phyloP scores from a whole-genome alignment of 1,140 invertebrate genomes.

The Rhizoglyphus robini region DNA sequence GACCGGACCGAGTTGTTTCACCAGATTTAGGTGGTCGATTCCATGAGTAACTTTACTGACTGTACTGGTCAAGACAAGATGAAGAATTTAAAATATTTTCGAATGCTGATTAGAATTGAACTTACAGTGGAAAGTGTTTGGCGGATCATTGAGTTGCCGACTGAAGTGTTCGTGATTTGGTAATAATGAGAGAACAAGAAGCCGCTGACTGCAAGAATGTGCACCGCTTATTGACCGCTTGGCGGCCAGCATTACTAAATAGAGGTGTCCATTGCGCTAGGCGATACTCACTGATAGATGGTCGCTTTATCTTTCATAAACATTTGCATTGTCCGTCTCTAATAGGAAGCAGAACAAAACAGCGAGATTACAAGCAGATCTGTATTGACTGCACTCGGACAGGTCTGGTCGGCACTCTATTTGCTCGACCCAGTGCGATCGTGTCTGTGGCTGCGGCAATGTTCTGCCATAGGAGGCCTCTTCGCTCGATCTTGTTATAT shows the following conservation, averaged over 20 bases:
- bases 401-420: not conserved
- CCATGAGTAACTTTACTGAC: no score
- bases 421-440: not conserved
- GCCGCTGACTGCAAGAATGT: not conserved
- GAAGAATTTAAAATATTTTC: no score
- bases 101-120: no score
- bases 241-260: not conserved
- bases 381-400: no score
- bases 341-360: not conserved
- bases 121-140: no score
- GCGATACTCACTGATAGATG: not conserved
- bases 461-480: no score
- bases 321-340: not conserved
- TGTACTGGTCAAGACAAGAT: no score
- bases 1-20: no score
- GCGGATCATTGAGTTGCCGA: no score
- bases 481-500: not conserved
- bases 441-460: no score
- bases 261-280: conserved; percentile 10
- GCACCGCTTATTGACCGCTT: no score
- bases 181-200: conserved; percentile 12
- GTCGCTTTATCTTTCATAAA: conserved; percentile 6
- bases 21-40: no score
- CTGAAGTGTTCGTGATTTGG: conserved; percentile 15
- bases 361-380: conserved; percentile 3